Evolutionary conservation across 2,888 invertebrate species (phyloP).

Genomic region (Petrophora chlorosata): DNA sequence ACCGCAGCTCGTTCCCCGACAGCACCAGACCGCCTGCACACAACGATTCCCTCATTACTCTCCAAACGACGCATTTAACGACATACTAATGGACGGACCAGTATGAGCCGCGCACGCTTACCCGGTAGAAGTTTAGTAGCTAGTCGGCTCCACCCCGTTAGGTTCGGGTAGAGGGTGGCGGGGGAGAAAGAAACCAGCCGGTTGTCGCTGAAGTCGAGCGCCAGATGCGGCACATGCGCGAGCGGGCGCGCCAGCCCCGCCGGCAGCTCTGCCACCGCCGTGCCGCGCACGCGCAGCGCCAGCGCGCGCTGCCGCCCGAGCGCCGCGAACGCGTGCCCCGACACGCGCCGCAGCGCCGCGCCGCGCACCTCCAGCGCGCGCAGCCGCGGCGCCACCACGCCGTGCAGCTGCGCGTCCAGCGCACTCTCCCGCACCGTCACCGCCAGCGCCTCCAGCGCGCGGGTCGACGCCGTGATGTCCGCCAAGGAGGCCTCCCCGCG

Average conservation of each 20-base stretch:
- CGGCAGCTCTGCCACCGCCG: constrained; percentile 86
- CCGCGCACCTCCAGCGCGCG: constrained; percentile 91
- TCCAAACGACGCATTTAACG: constrained; percentile 28
- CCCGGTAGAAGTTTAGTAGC: constrained; percentile 91
- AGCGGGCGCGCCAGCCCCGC: constrained; percentile 88
- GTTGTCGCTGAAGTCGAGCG: constrained; percentile 91
- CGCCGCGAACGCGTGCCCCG: constrained; percentile 87
- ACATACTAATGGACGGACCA: not conserved
- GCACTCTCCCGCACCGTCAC: constrained; percentile 86
- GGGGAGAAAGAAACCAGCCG: constrained; percentile 88
- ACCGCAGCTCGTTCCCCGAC: constrained; percentile 90
- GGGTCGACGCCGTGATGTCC: constrained; percentile 43
- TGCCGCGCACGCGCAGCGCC: constrained; percentile 86
- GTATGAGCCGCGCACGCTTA: constrained; percentile 50
- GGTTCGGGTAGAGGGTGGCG: constrained; percentile 90
- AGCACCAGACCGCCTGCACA: constrained; percentile 89
- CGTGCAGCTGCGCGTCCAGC: constrained; percentile 87
- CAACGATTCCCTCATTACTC: not conserved
- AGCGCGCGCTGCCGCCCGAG: constrained; percentile 88
- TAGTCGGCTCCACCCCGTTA: constrained; percentile 91
- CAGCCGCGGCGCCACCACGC: constrained; percentile 88
- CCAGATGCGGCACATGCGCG: constrained; percentile 88
- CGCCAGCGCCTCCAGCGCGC: constrained; percentile 52
- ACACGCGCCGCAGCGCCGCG: constrained; percentile 85
- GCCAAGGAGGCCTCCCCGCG: constrained; percentile 67